Percentiles rank a stretch among this genome's conserved stretches.
Evolutionary conservation across 2,797 vertebrate species (phyloP).

Genomic region (Gallinago nigripennis): DNA sequence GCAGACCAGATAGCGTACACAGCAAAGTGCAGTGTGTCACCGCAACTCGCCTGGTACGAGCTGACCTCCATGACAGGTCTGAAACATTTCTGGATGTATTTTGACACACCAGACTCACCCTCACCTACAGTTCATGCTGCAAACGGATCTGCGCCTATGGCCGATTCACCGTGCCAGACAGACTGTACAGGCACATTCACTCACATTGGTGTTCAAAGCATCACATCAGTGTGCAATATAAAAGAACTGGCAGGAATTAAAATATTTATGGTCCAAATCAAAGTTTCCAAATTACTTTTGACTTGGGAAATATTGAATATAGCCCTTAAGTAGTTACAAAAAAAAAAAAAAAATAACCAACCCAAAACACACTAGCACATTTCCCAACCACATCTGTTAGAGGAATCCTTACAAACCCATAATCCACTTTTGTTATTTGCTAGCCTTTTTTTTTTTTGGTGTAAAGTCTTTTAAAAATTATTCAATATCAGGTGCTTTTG

Average conservation of each 20-base stretch:
- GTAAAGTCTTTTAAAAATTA: too few species aligned
- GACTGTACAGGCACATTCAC: fast-evolving
- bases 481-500: fast-evolving
- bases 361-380: not conserved
- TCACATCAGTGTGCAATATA: fast-evolving
- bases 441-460: not conserved
- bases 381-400: not conserved
- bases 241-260: not conserved
- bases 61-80: not conserved
- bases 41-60: not conserved
- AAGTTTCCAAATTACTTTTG: not conserved
- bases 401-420: not conserved
- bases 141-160: not conserved
- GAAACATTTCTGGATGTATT: not conserved
- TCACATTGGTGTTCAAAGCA: not conserved
- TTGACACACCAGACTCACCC: fast-evolving
- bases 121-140: fast-evolving
- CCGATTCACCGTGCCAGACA: not conserved
- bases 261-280: not conserved
- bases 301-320: not conserved
- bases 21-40: not conserved
- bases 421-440: not conserved
- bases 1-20: not conserved
- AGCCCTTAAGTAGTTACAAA: not conserved
- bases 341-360: not conserved